Base-by-base conservation (phyloP, 2,113 vertebrate species). In the Eubucco bourcierii region DNA sequence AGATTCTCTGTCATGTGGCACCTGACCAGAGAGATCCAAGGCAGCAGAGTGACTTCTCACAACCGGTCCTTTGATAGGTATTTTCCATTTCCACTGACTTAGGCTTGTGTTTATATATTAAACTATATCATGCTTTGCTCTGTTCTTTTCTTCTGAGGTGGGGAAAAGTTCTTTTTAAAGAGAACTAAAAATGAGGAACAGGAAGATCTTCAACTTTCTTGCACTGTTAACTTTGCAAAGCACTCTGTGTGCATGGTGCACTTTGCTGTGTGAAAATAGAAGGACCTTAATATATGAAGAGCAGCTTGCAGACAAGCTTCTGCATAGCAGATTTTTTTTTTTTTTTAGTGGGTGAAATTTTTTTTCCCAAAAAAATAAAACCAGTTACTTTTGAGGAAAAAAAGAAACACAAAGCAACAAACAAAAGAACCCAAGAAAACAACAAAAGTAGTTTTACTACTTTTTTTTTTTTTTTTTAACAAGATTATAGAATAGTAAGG, bases 1-100 rank as follows among this genome's bases (percentile, higher is more conserved):
- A 97, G 99, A 61, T 99, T 99, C 84, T 99, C 99, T 5, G 97
- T 99, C 73, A 97, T 99, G 91, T 99, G 99, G 99, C 99, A 99
- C 95, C 98, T 99, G 97, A 99, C 99, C 7, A 96, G 99, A 70
- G 99, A 99, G 95, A 98, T 98, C 91, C 99, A 99, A 73, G 97
- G 97, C 92, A 98, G 97, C 95, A 98, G 98, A 80, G 98, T 98
- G 83, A 97, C 98, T 8, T 99, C 99, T 44, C 98, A 98, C 89
- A 99, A 97, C 80, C 99, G 99, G 63, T 99, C 99, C 53, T 99
- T 99, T 84, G 99, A 99, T 61, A 98, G 99, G 99, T 99, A 90
- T 96, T 94, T 86, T 71, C 76, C 63, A 39, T 47, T 93, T 74
- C n/a, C 28, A 60, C 52, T 84, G 52, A 10, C 70, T 61, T 80